Evolutionary conservation across 1,140 invertebrate genomes (phyloP).

Genomic region (Drosophila nikananu): DNA sequence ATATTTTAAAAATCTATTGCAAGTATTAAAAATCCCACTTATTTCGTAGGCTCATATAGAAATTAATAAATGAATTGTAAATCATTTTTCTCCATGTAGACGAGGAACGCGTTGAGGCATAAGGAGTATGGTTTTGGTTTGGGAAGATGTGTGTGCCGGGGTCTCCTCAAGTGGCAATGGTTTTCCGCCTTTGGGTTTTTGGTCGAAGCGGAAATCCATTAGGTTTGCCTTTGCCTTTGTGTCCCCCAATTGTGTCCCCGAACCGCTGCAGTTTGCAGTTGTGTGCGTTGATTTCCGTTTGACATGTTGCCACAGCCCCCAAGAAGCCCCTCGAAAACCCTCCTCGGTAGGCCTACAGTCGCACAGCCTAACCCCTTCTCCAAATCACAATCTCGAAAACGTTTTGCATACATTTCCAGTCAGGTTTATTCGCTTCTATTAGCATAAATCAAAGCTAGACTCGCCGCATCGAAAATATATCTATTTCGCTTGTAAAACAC

Average conservation of each 20-base stretch:
- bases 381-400: conserved; percentile 55
- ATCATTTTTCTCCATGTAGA: background rate
- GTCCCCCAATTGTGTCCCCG: conserved; percentile 28
- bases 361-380: background rate
- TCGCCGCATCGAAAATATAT: conserved; percentile 19
- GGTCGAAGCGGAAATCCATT: conserved; percentile 77
- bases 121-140: background rate
- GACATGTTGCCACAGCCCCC: conserved; percentile 54
- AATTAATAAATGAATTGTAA: too few species aligned
- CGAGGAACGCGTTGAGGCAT: background rate
- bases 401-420: conserved; percentile 69
- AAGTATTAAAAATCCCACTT: background rate
- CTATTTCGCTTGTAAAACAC: conserved; percentile 70
- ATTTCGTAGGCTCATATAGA: background rate
- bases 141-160: conserved; percentile 11
- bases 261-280: conserved; percentile 70
- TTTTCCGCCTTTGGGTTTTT: conserved; percentile 69
- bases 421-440: conserved; percentile 71
- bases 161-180: conserved; percentile 68
- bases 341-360: background rate
- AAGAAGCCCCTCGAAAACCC: background rate
- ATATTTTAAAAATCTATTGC: background rate
- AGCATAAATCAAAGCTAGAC: conserved; percentile 72
- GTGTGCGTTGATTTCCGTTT: conserved; percentile 72
- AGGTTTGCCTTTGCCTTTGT: conserved; percentile 49